phyloP scores from a whole-genome alignment of 2,797 vertebrate species.

The Gymnodraco acuticeps region DNA sequence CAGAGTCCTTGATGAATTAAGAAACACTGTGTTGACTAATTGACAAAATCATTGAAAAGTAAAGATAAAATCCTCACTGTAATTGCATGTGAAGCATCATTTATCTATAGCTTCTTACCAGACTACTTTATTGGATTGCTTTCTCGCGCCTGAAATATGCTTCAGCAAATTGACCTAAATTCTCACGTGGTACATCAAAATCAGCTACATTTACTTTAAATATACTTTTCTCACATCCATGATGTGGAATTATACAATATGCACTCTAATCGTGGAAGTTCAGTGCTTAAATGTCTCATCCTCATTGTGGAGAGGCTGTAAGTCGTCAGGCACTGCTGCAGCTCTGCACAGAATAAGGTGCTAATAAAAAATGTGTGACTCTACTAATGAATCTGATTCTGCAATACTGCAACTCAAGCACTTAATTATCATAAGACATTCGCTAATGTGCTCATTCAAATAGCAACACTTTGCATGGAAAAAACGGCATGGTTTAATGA shows the following conservation, averaged over 20 bases:
- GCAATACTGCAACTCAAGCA: slow-evolving; percentile 85
- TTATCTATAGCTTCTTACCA: slow-evolving; percentile 84
- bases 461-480: slow-evolving; percentile 83
- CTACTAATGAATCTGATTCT: slow-evolving; percentile 86
- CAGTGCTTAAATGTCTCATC: slow-evolving; percentile 51
- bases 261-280: slow-evolving; percentile 52
- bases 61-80: slow-evolving; percentile 83
- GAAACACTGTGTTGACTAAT: slow-evolving; percentile 81
- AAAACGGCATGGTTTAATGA: slow-evolving; percentile 84
- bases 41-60: slow-evolving; percentile 81
- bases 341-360: slow-evolving; percentile 81
- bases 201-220: slow-evolving; percentile 75
- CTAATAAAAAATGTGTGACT: slow-evolving; percentile 87
- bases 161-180: slow-evolving; percentile 78
- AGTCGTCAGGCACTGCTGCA: slow-evolving; percentile 73
- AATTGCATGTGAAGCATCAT: slow-evolving; percentile 86
- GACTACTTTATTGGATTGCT: slow-evolving; percentile 83
- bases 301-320: slow-evolving; percentile 59
- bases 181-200: slow-evolving; percentile 69
- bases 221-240: slow-evolving; percentile 54
- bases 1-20: slow-evolving; percentile 72
- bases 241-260: slow-evolving; percentile 57
- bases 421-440: slow-evolving; percentile 87
- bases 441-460: slow-evolving; percentile 84
- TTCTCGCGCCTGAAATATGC: slow-evolving; percentile 79